Percentiles rank a stretch among this genome's conserved stretches.
These are phyloP conservation scores for Sminthurides aquaticus DNA, from an alignment of 2,888 invertebrate species.

Conservation along the genomic window DNA sequence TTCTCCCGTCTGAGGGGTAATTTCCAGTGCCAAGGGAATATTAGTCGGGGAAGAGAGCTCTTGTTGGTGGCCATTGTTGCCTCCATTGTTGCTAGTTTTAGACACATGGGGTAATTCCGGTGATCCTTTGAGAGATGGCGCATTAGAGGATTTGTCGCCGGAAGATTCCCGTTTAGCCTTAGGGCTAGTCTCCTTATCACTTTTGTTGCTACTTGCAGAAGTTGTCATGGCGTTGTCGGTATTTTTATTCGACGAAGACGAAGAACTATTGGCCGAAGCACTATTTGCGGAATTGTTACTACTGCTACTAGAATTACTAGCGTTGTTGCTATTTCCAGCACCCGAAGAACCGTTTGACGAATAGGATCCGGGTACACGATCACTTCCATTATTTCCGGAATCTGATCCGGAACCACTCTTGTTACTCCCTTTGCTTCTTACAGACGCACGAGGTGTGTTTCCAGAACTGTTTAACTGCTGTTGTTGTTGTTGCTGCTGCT, in stretches of 20 bases:
- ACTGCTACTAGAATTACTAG: constrained; percentile 16
- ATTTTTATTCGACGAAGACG: background rate
- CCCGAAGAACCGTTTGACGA: too few relatives aligned
- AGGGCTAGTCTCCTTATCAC: background rate
- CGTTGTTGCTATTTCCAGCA: background rate
- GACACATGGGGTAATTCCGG: background rate
- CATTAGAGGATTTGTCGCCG: background rate
- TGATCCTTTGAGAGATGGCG: constrained; percentile 6
- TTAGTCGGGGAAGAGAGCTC: constrained; percentile 6
- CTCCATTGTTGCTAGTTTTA: background rate
- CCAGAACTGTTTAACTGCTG: background rate
- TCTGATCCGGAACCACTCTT: constrained; percentile 9
- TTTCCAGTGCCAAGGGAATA: background rate
- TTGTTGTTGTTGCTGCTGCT: background rate
- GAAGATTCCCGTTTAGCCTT: constrained; percentile 2
- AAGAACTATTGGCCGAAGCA: constrained; percentile 1
- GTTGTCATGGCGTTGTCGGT: background rate
- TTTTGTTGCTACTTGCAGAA: background rate
- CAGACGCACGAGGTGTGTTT: constrained; percentile 3
- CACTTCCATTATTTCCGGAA: background rate
- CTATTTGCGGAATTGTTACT: background rate
- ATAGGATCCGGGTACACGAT: constrained; percentile 15
- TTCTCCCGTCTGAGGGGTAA: constrained; percentile 1
- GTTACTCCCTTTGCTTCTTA: constrained; percentile 1
- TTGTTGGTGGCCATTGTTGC: background rate